Base-by-base conservation (phyloP, 2,888 invertebrate species). In the Abrostola tripartita region DNA sequence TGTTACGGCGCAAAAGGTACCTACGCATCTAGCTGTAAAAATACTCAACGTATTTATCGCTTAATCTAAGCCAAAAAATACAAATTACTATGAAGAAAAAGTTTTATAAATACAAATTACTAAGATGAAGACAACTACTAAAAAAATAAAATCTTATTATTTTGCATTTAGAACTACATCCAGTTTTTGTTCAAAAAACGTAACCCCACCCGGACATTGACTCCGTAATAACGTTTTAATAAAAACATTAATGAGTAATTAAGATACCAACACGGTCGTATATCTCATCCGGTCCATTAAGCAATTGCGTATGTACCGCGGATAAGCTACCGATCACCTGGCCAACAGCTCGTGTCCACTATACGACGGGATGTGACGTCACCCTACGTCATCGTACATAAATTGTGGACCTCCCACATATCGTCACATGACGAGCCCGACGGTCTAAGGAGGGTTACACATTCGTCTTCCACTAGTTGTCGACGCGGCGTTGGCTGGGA, bases 391-490 rank as follows among this genome's bases (percentile, higher is more conserved):
- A 81, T 63, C 61, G 64, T 40, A 61, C 65, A 74, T 69, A 72
- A 68, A 63, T 70, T 67, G 66, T 66, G 73, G 74, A 81, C 83
- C 88, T 79, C 90, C 89, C 89, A 89, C 89, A 70, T 44, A 44
- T 87, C 87, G 90, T 91, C 91, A 90, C 90, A 89, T 91, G 90
- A 89, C 83, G 79, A 67, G 44, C 40, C 5, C 65, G 73, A 79
- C 65, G 72, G 24, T 59, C 38, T 89, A 63, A 88, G 77, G 82
- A 72, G 38, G 63, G 54, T 35, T 85, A 65, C 66, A 82, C 85
- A 87, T 79, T 79, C 5, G 58, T 57, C 37, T 70, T 47, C 44
- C 9, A 72, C 40, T 52, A 52, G 51, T 37, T 56, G 52, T 7
- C 40, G 55, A 41, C 52, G 52, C 54, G 74, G 56, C 47, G 41